Percentiles rank a stretch among this genome's conserved stretches.
These are phyloP conservation scores for Eriocheir sinensis DNA, from an alignment of 1,140 invertebrate species.

Conservation along the genomic window DNA sequence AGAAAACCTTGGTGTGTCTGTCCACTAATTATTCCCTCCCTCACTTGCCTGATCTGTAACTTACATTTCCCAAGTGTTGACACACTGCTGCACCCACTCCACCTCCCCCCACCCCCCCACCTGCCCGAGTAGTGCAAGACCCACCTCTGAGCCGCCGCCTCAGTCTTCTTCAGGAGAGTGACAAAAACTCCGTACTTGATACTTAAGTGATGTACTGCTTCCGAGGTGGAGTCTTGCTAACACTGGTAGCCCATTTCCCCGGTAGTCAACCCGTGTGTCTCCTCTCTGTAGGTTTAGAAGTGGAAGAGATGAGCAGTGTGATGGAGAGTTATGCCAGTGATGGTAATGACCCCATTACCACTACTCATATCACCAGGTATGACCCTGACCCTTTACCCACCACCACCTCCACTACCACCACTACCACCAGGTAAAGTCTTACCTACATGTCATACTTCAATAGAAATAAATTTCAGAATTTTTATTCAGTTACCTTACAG, in stretches of 20 bases:
- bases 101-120: background rate
- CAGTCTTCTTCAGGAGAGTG: background rate
- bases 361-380: conserved; percentile 72
- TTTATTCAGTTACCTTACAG: too few relatives aligned
- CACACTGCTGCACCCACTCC: background rate
- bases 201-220: background rate
- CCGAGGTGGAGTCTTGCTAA: background rate
- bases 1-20: conserved; percentile 11
- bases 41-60: conserved; percentile 7
- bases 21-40: background rate
- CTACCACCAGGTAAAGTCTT: conserved; percentile 66
- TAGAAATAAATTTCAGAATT: too few relatives aligned
- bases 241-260: background rate
- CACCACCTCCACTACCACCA: conserved; percentile 57
- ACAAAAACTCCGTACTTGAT: background rate
- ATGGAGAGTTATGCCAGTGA: conserved; percentile 70
- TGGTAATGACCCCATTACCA: conserved; percentile 72
- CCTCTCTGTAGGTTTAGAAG: conserved; percentile 68
- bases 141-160: background rate
- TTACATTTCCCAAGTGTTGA: background rate
- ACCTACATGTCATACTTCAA: too few relatives aligned
- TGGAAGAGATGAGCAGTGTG: conserved; percentile 70
- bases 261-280: conserved; percentile 59
- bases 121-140: background rate
- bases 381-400: conserved; percentile 60